Base-by-base conservation (phyloP, 2,797 vertebrate genomes). In the Thalassophryne amazonica region DNA sequence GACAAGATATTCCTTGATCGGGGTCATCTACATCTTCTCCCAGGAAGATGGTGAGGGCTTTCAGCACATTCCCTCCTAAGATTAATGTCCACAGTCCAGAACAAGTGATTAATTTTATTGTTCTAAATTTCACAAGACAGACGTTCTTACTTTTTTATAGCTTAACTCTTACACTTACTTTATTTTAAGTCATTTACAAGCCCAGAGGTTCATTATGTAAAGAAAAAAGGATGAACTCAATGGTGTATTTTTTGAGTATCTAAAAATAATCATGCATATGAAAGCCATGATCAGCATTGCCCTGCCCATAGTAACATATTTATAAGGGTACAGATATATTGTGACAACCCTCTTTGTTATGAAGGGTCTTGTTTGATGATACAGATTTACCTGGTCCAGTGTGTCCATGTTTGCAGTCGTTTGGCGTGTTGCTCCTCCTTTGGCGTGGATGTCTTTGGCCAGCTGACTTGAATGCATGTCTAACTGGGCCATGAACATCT, bases 401-500 rank as follows among this genome's bases (percentile, higher is more conserved):
- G 6, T 34, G 16, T 47, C 23, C 40, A 61, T 61, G 39, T 49
- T 12, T 4, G 23, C 28, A 43, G 41, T 66, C 47, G 64, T 64
- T 48, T 46, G 45, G 11, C 22, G 12, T 49, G 31, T 47, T 55
- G 40, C 14, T 62, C 59, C 63, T 60, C 59, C 49, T 55, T 48
- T 57, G 27, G 46, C 56, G 47, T 14, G 8, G 36, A 57, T 57
- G 50, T 65, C 36, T 56, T 14, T 59, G 27, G 55, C 59, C 24
- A 73, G 43, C 43, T 62, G 47, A 32, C 39, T 63, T 58, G 47
- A 40, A 37, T 45, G 36, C 12, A 35, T 17, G 36, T 61, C 52
- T 53, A 66, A 58, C 52, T 62, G 53, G 23, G 48, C 36, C 25
- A 66, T 36, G 23, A 53, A 66, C 30, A 48, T 57, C 32, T 42